Percentiles rank a stretch among this genome's conserved stretches.
Conservation (phyloP, 2,113 vertebrate species). For the Albula glossodonta region DNA sequence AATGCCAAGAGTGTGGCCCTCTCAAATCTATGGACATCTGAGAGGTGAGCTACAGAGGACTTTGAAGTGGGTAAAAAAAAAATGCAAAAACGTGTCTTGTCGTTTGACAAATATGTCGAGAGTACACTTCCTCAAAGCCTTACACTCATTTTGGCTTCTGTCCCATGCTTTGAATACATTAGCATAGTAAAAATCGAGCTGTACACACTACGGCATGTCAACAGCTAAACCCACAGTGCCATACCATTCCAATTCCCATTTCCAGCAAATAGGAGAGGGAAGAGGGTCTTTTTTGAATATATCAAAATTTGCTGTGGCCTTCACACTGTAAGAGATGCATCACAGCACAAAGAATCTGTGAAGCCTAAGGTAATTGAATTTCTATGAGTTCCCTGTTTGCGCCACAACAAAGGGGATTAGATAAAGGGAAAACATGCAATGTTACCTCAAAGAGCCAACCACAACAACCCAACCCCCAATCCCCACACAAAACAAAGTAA, state of each 20-base stretch:
- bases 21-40: neutral
- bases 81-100: neutral
- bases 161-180: neutral
- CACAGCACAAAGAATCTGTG: neutral
- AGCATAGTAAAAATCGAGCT: neutral
- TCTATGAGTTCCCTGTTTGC: conserved; percentile 7
- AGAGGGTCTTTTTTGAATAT: neutral
- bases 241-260: neutral
- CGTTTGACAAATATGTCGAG: neutral
- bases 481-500: neutral
- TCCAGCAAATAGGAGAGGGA: neutral
- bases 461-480: neutral
- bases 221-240: neutral
- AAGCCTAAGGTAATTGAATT: conserved; percentile 18
- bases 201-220: neutral
- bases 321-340: neutral
- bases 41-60: neutral
- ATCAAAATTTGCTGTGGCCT: neutral
- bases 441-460: neutral
- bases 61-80: neutral
- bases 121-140: neutral
- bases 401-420: conserved; percentile 11
- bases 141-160: neutral
- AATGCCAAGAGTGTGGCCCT: neutral
- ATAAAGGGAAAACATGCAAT: neutral